phyloP scores from a whole-genome alignment of 2,113 vertebrate genomes.

The Lethenteron camtschaticum region DNA sequence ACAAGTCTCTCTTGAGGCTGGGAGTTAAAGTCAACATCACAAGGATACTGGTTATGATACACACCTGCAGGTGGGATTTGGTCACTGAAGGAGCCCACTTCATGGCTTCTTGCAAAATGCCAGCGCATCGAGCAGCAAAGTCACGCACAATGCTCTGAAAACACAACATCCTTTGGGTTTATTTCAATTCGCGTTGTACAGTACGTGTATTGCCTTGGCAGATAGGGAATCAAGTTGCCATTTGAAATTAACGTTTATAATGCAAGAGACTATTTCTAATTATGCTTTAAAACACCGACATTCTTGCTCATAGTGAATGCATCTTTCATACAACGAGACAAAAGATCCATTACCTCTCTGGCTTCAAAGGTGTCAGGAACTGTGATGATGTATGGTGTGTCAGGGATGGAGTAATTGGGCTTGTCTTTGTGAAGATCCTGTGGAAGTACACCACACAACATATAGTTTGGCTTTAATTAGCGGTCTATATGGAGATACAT shows the following conservation, averaged over 20 bases:
- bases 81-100: slow-evolving; percentile 92
- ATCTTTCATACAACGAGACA: too few relatives aligned
- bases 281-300: too few relatives aligned
- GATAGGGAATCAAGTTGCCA: too few relatives aligned
- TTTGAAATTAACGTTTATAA: too few relatives aligned
- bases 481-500: too few relatives aligned
- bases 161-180: neutral
- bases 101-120: slow-evolving; percentile 91
- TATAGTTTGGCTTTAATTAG: neutral
- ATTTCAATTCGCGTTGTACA: too few relatives aligned
- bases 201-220: too few relatives aligned
- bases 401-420: slow-evolving; percentile 77
- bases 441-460: slow-evolving; percentile 9
- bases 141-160: slow-evolving; percentile 78
- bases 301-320: too few relatives aligned
- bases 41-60: neutral
- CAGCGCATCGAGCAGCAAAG: slow-evolving; percentile 83
- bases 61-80: slow-evolving; percentile 81
- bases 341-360: slow-evolving; percentile 35
- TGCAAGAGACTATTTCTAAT: too few relatives aligned
- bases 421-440: slow-evolving; percentile 95
- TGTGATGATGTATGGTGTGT: slow-evolving; percentile 69
- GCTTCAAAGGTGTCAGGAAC: slow-evolving; percentile 80
- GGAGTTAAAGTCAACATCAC: too few relatives aligned
- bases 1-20: too few relatives aligned